Percentiles rank a stretch among this genome's conserved stretches.
phyloP scores from a whole-genome alignment of 2,113 vertebrate species.

The Sapajus apella region DNA sequence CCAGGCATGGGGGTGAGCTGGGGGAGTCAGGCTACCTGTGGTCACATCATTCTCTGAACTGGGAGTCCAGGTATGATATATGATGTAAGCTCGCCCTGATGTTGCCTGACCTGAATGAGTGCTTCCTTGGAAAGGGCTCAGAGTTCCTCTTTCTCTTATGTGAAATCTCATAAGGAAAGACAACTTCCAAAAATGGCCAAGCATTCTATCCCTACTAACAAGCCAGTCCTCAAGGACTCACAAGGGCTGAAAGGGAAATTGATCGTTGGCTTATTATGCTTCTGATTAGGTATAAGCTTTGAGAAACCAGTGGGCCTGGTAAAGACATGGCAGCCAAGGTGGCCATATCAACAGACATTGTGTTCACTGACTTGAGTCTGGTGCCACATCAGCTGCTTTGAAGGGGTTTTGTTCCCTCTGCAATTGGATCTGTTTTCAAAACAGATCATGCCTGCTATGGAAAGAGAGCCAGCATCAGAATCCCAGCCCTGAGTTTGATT shows the following conservation, averaged over 20 bases:
- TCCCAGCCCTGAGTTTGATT: not conserved
- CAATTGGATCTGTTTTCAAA: not conserved
- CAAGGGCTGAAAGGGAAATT: not conserved
- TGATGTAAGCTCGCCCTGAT: not conserved
- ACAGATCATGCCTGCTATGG: not conserved
- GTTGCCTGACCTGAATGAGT: not conserved
- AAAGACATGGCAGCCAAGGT: not conserved
- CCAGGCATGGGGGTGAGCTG: not conserved
- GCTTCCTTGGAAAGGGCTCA: not conserved
- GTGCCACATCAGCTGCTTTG: not conserved
- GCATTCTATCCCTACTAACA: not conserved
- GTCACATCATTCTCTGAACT: not conserved
- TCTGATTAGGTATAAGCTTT: not conserved
- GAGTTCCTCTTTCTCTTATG: not conserved
- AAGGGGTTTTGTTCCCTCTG: not conserved
- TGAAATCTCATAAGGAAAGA: not conserved
- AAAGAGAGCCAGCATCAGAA: not conserved
- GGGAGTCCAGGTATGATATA: not conserved
- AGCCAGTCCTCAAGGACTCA: not conserved
- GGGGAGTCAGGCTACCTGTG: not conserved
- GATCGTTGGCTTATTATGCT: not conserved
- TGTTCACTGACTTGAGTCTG: not conserved
- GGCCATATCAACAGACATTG: rapidly evolving
- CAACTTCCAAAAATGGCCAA: not conserved
- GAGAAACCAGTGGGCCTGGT: not conserved